Base-by-base conservation (phyloP, 2,113 vertebrate species). In the Ovibos moschatus region DNA sequence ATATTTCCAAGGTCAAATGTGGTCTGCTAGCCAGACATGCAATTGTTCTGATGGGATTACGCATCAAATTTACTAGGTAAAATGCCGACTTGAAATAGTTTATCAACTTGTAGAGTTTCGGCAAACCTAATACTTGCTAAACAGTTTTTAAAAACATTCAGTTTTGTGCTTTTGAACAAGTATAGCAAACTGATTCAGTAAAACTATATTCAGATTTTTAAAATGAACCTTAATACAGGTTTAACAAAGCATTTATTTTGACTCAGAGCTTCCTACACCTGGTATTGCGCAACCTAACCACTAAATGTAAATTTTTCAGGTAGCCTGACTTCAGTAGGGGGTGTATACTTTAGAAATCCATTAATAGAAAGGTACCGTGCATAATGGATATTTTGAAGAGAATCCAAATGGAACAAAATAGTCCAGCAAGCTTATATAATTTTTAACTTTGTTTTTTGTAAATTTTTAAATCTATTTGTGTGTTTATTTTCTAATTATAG, bases 141-240 rank as follows among this genome's bases (percentile, higher is more conserved):
- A 97, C 5, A 36, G 36, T 97, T 96, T 71, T 36, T 89, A 83
- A 95, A 93, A 62, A 17, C 50, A 45, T 2, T 58, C 0, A 97
- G 89, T 96, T 88, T 94, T 96, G 19, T 89, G 57, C 87, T 25
- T 98, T 97, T 88, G n/a, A 98, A 33, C 57, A 98, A 95, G 36
- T 57, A 17, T 64, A 89, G 19, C 2, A 7, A 82, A 97, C 97
- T 79, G 85, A 97, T 53, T 50, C 50, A 45, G 21, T 86, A 8
- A 51, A 50, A 76, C 15, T 89, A 6, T 85, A 88, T 81, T 67
- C 33, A 91, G 19, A 94, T 76, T 67, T 91, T 81, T 62, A 13
- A 81, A 45, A 83, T 45, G 94, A 30, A 94, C 10, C 5, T 92
- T 86, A 64, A 58, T 87, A 78, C 79, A 84, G 43, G 2, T 74